Evolutionary conservation across 2,888 invertebrate species (phyloP).

Genomic region (Didymodactylos carnosus): DNA sequence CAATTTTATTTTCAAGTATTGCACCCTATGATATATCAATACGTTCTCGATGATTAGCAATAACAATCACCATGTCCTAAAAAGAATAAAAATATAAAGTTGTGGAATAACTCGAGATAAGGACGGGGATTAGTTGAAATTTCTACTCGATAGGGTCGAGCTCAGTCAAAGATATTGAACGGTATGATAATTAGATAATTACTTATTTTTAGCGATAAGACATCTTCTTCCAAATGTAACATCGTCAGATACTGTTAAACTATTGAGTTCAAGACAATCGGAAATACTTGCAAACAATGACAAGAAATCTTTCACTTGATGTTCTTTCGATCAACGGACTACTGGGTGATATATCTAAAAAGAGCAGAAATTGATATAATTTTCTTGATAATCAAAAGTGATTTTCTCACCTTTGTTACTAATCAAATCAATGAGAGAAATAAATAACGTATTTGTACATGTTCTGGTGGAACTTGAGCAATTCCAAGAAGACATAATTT

Average conservation of each 20-base stretch:
- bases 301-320: constrained; percentile 79
- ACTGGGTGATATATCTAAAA: too few species aligned
- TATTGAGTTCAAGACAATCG: constrained; percentile 85
- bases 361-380: too few species aligned
- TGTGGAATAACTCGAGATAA: background rate
- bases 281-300: constrained; percentile 82
- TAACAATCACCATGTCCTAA: constrained; percentile 86
- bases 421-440: too few species aligned
- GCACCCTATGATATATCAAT: constrained; percentile 96
- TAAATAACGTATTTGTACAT: too few species aligned
- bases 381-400: too few species aligned
- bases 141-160: too few species aligned
- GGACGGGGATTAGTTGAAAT: too few species aligned
- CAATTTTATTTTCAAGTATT: constrained; percentile 89
- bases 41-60: constrained; percentile 94
- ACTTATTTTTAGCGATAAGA: constrained; percentile 65
- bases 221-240: constrained; percentile 91
- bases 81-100: constrained; percentile 23
- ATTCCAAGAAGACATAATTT: constrained; percentile 84
- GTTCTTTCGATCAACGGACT: too few species aligned
- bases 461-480: constrained; percentile 91
- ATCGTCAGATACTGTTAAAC: constrained; percentile 93
- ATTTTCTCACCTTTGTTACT: too few species aligned
- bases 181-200: background rate
- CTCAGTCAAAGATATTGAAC: too few species aligned